Evolutionary conservation across 2,113 vertebrate species (phyloP).

Genomic region (Oxygymnocypris stewartii): DNA sequence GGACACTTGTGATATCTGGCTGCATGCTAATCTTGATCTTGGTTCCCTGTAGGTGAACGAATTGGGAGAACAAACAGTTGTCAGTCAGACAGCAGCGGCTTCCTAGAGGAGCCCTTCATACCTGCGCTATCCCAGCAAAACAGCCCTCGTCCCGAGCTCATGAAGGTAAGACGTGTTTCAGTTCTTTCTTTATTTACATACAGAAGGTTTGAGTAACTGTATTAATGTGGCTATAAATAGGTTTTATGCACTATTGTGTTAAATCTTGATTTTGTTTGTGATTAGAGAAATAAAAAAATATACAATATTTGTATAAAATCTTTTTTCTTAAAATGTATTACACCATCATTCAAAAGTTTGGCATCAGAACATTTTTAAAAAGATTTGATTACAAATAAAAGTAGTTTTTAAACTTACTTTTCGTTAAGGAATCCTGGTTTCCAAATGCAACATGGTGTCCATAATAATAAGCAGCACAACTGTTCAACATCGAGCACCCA

Average conservation of each 20-base stretch:
- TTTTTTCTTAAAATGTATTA: too few relatives aligned
- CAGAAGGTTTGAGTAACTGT: neutral
- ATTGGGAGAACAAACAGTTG: slow-evolving; percentile 74
- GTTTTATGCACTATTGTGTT: too few relatives aligned
- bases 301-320: neutral
- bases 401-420: too few relatives aligned
- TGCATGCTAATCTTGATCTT: neutral
- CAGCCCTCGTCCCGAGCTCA: slow-evolving; percentile 59
- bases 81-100: slow-evolving; percentile 84
- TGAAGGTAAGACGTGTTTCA: slow-evolving; percentile 57
- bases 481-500: too few relatives aligned
- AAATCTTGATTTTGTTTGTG: too few relatives aligned
- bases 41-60: slow-evolving; percentile 37
- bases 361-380: too few relatives aligned
- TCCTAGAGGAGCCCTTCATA: slow-evolving; percentile 77
- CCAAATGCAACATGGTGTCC: too few relatives aligned
- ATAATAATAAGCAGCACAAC: too few relatives aligned
- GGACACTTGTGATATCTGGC: neutral
- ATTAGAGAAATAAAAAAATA: too few relatives aligned
- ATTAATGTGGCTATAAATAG: neutral
- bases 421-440: too few relatives aligned
- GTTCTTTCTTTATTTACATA: neutral
- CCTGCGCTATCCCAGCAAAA: slow-evolving; percentile 59
- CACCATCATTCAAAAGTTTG: too few relatives aligned
- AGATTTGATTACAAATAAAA: too few relatives aligned